phyloP scores from a whole-genome alignment of 2,113 vertebrate genomes.

The Sapayoa aenigma region DNA sequence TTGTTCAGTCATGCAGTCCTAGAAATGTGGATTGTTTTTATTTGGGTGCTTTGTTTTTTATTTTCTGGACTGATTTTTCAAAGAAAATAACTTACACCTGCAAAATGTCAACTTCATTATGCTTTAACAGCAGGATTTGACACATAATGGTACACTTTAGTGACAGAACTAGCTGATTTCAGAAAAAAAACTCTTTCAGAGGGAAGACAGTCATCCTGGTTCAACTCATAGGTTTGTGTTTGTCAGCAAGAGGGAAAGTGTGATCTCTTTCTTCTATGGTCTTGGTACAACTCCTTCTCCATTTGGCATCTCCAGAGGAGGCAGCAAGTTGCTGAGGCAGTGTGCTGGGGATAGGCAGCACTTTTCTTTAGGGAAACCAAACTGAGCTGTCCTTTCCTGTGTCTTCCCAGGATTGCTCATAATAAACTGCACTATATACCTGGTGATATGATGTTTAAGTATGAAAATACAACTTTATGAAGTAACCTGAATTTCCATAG shows the following conservation, averaged over 20 bases:
- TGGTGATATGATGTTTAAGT: background rate
- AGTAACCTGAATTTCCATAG: background rate
- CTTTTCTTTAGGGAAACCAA: background rate
- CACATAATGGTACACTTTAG: background rate
- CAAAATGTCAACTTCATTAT: background rate
- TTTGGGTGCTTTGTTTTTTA: background rate
- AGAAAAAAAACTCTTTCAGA: background rate
- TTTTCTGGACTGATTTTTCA: background rate
- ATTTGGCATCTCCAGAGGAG: background rate
- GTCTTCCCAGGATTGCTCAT: background rate
- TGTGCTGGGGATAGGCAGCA: background rate
- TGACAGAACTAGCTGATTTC: background rate
- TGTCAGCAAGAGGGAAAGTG: background rate
- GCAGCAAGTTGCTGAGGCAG: background rate
- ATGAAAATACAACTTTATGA: background rate
- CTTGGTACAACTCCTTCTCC: background rate
- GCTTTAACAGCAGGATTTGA: background rate
- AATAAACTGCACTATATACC: background rate
- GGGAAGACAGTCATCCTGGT: background rate
- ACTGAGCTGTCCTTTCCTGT: background rate
- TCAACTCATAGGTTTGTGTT: background rate
- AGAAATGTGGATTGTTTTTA: background rate
- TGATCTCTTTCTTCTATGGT: background rate
- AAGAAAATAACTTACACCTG: background rate
- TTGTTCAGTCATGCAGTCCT: background rate